Evolutionary conservation across 1,140 invertebrate species (phyloP).

Genomic region (Meloidogyne exigua): DNA sequence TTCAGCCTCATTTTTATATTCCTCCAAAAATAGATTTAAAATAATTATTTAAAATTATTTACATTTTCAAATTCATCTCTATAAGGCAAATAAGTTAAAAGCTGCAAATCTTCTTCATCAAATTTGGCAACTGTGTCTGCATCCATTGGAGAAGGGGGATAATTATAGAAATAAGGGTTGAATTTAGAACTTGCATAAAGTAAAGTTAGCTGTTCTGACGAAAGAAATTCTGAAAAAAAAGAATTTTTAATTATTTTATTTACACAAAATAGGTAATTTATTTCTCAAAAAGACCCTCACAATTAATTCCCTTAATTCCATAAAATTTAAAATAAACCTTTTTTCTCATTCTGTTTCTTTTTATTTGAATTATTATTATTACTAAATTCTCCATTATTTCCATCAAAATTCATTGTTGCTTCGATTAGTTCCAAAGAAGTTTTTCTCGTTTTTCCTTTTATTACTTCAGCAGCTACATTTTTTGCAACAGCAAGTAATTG

Average conservation of each 20-base stretch:
- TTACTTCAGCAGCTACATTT: constrained; percentile 27
- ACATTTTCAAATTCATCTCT: constrained; percentile 37
- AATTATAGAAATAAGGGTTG: constrained; percentile 30
- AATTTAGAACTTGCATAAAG: constrained; percentile 13
- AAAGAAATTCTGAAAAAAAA: neutral
- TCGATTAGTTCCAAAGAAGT: constrained; percentile 34
- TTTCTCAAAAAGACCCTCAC: too few relatives aligned
- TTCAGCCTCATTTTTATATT: constrained; percentile 38
- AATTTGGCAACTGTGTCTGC: constrained; percentile 25
- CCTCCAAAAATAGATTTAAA: constrained; percentile 8
- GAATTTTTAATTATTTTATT: too few relatives aligned
- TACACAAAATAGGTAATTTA: too few relatives aligned
- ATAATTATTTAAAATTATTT: neutral
- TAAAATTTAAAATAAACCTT: constrained; percentile 9
- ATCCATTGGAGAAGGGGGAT: constrained; percentile 12
- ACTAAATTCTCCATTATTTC: neutral
- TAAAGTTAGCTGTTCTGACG: constrained; percentile 5
- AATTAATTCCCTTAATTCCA: neutral
- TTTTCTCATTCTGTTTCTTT: neutral
- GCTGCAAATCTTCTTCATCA: constrained; percentile 37
- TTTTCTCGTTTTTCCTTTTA: constrained; percentile 25
- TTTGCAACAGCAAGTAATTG: constrained; percentile 30
- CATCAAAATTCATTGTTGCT: constrained; percentile 27
- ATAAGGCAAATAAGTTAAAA: constrained; percentile 31
- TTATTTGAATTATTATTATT: neutral